These are phyloP conservation scores for Halictus rubicundus DNA, from an alignment of 1,140 invertebrate species.

Conservation along the genomic window DNA sequence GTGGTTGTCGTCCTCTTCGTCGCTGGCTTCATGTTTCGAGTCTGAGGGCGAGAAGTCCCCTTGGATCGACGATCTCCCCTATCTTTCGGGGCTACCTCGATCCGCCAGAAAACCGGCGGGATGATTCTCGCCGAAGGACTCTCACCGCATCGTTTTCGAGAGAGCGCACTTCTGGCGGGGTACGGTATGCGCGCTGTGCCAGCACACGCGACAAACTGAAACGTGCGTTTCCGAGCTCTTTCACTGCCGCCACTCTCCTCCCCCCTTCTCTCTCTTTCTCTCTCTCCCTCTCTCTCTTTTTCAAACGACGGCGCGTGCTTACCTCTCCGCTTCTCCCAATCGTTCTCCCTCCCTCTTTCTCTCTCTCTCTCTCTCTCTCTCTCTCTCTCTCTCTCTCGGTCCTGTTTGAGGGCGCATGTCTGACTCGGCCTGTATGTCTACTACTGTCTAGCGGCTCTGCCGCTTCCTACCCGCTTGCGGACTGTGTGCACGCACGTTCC, in stretches of 20 bases:
- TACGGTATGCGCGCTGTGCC: constrained; percentile 56
- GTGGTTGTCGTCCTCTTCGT: no score
- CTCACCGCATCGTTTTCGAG: constrained; percentile 5
- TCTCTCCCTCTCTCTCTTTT: constrained; percentile 23
- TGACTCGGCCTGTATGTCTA: constrained; percentile 60
- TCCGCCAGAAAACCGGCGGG: neutral
- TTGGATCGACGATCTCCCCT: neutral
- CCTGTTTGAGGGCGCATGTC: constrained; percentile 69
- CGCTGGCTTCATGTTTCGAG: neutral
- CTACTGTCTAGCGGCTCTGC: constrained; percentile 38
- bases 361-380: constrained; percentile 53
- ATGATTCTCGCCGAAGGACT: neutral
- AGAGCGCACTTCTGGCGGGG: neutral
- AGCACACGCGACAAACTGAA: constrained; percentile 72
- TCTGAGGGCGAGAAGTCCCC: neutral
- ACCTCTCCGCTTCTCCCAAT: no score
- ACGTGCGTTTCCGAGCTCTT: constrained; percentile 65
- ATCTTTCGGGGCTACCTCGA: neutral
- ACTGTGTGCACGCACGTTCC: no score
- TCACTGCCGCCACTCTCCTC: constrained; percentile 50
- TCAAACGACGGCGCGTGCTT: no score
- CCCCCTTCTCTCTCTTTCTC: constrained; percentile 1
- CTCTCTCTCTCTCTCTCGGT: constrained; percentile 35
- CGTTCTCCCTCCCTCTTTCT: constrained; percentile 56
- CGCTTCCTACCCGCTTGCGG: neutral